phyloP scores from a whole-genome alignment of 1,140 invertebrate genomes.

The Ylistrum balloti region DNA sequence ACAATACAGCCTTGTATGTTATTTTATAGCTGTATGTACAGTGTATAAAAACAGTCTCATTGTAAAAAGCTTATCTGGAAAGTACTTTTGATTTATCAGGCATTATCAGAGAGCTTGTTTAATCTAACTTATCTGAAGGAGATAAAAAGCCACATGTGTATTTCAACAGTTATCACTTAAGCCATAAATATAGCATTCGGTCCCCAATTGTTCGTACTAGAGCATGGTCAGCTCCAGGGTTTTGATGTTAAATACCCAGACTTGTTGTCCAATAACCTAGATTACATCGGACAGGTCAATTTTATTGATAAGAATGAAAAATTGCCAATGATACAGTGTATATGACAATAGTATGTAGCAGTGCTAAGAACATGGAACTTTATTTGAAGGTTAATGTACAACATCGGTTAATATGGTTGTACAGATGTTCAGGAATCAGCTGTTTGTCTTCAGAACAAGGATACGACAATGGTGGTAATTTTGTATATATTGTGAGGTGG shows the following conservation, averaged over 20 bases:
- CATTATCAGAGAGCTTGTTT: not conserved
- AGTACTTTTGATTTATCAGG: constrained; percentile 16
- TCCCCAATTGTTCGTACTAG: not conserved
- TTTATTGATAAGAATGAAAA: too few relatives aligned
- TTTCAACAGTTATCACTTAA: not conserved
- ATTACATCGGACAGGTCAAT: too few relatives aligned
- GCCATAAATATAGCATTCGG: constrained; percentile 25
- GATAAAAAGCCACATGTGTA: constrained; percentile 32
- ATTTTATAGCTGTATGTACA: constrained; percentile 3
- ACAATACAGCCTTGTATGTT: not conserved
- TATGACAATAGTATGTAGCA: too few relatives aligned
- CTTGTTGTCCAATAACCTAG: too few relatives aligned
- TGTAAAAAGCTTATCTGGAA: constrained; percentile 26
- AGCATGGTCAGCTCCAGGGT: not conserved
- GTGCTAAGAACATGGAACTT: too few relatives aligned
- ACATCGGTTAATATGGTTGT: too few relatives aligned
- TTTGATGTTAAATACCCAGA: not conserved
- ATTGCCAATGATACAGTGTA: too few relatives aligned
- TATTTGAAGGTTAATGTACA: too few relatives aligned
- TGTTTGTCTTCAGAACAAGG: too few relatives aligned
- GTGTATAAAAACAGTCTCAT: not conserved
- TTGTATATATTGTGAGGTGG: too few relatives aligned
- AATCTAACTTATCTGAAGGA: constrained; percentile 21
- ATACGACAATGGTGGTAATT: too few relatives aligned
- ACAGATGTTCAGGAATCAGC: too few relatives aligned